A percentile compares a stretch with the other conserved stretches of the same genome.
These are phyloP conservation scores for Acipenser oxyrinchus DNA, from an alignment of 2,797 vertebrate genomes.

Conservation along the genomic window DNA sequence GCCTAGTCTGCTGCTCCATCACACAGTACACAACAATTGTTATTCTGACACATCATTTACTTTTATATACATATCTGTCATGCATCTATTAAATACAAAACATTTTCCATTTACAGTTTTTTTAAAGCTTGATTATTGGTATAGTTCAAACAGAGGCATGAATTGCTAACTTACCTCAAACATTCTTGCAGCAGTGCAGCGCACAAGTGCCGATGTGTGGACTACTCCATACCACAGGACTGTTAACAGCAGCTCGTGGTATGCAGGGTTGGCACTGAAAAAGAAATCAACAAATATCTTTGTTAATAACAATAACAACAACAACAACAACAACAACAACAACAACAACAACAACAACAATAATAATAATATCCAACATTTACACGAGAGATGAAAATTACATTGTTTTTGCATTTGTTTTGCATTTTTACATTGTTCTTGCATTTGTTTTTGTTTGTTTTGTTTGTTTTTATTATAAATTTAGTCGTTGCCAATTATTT, in stretches of 20 bases:
- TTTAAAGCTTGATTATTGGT: too few species aligned
- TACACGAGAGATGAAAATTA: too few species aligned
- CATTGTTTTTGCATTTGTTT: too few species aligned
- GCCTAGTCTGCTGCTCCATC: slow-evolving; percentile 43
- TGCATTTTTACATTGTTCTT: too few species aligned
- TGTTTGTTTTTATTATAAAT: too few species aligned
- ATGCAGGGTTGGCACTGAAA: slow-evolving; percentile 88
- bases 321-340: not conserved
- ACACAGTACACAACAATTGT: slow-evolving; percentile 47
- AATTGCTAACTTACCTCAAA: slow-evolving; percentile 77
- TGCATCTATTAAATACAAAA: not conserved
- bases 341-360: too few species aligned
- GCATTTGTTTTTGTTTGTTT: too few species aligned
- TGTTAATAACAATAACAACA: too few species aligned
- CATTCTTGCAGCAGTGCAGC: slow-evolving; percentile 95
- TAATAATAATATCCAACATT: too few species aligned
- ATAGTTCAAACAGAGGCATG: too few species aligned
- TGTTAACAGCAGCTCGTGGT: slow-evolving; percentile 88
- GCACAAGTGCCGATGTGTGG: slow-evolving; percentile 92
- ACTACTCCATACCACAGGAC: slow-evolving; percentile 98
- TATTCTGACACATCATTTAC: slow-evolving; percentile 2
- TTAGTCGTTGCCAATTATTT: too few species aligned
- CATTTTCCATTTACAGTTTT: too few species aligned
- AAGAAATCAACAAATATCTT: slow-evolving; percentile 10
- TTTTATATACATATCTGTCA: not conserved